Conservation (phyloP, 1,140 invertebrate species). For the Apis cerana region DNA sequence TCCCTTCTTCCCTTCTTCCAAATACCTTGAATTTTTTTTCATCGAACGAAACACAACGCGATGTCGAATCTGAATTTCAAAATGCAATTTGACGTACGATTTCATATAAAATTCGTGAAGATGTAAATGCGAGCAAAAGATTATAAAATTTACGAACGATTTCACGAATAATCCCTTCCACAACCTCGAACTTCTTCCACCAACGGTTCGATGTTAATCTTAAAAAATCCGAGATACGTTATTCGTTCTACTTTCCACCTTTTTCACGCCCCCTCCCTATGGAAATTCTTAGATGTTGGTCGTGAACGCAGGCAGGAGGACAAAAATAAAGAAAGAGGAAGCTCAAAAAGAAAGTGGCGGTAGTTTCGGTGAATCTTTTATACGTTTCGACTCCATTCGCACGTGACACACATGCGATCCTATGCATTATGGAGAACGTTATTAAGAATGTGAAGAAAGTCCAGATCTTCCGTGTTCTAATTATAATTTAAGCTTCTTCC, state of each 20-base stretch:
- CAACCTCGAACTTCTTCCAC: neutral
- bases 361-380: constrained; percentile 44
- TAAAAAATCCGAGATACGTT: constrained; percentile 18
- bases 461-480: constrained; percentile 20
- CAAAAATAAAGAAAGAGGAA: neutral
- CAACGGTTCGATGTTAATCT: neutral
- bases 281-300: neutral
- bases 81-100: too few relatives aligned
- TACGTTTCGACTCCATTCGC: neutral
- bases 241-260: neutral
- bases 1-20: too few relatives aligned
- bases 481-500: constrained; percentile 40
- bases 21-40: too few relatives aligned
- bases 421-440: constrained; percentile 33
- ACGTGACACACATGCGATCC: constrained; percentile 29
- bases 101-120: neutral
- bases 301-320: neutral
- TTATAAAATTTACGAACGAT: neutral
- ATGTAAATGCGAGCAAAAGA: constrained; percentile 13
- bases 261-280: neutral
- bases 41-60: too few relatives aligned
- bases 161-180: neutral
- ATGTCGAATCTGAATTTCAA: too few relatives aligned
- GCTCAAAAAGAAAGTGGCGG: constrained; percentile 3
- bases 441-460: constrained; percentile 46